Percentiles rank a stretch among this genome's conserved stretches.
phyloP scores from a whole-genome alignment of 1,140 invertebrate species.

The Cardiocondyla obscurior region DNA sequence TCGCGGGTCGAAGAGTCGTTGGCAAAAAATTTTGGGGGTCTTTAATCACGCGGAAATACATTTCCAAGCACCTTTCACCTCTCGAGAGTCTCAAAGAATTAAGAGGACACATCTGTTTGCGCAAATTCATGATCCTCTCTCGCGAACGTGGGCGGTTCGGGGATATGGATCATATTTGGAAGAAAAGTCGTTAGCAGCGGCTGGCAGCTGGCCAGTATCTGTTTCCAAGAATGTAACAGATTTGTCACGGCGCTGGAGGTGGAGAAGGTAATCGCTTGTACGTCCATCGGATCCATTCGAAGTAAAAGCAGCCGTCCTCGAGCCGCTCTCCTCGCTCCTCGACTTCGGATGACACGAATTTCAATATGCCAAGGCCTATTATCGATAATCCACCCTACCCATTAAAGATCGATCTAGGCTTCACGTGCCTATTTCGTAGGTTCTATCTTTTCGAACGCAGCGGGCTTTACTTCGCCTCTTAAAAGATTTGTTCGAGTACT shows the following conservation, averaged over 20 bases:
- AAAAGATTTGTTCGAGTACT: constrained; percentile 37
- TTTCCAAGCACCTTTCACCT: not conserved
- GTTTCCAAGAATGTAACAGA: constrained; percentile 81
- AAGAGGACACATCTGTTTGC: not conserved
- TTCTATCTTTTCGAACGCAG: not conserved
- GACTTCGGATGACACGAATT: constrained; percentile 76
- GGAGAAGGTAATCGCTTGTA: constrained; percentile 78
- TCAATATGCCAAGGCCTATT: constrained; percentile 79
- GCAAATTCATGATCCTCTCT: constrained; percentile 24
- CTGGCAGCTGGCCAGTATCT: constrained; percentile 78
- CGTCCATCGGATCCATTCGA: constrained; percentile 65
- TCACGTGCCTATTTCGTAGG: not conserved
- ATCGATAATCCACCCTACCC: constrained; percentile 69
- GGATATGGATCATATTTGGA: constrained; percentile 77
- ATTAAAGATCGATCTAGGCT: constrained; percentile 48
- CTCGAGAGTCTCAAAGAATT: constrained; percentile 2
- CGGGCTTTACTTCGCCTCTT: constrained; percentile 25
- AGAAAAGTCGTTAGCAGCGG: constrained; percentile 76
- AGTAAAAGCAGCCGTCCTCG: constrained; percentile 65
- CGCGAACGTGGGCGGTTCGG: constrained; percentile 56
- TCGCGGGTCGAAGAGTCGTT: not conserved
- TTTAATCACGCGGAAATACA: not conserved
- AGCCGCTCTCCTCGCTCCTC: not conserved
- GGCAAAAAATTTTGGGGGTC: not conserved
- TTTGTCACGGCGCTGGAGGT: constrained; percentile 76